Percentiles rank a stretch among this genome's conserved stretches.
Evolutionary conservation across 2,797 vertebrate species (phyloP).

Genomic region (Knipowitschia caucasica): DNA sequence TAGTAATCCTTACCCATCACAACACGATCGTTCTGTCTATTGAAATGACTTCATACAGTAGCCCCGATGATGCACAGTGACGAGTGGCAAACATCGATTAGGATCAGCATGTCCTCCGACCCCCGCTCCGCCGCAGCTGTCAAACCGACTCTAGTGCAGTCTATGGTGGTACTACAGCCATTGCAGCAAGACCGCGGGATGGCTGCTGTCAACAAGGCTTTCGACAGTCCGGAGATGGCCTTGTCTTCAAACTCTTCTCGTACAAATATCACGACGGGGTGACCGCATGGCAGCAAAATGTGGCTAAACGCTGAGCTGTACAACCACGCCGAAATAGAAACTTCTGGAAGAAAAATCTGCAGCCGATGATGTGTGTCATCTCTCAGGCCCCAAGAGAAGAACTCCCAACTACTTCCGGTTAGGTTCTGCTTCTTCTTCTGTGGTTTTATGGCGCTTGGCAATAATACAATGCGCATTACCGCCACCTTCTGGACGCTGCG

Average conservation of each 20-base stretch:
- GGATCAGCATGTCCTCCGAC: not conserved
- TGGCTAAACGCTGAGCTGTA: not conserved
- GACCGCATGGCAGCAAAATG: not conserved
- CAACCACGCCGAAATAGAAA: slow-evolving; percentile 56
- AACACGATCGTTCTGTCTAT: slow-evolving; percentile 13
- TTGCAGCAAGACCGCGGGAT: slow-evolving; percentile 11
- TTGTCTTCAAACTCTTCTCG: not conserved
- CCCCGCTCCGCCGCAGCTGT: slow-evolving; percentile 6
- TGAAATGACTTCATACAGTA: slow-evolving; percentile 31
- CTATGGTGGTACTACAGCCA: too few relatives aligned
- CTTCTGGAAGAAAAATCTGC: slow-evolving; percentile 67
- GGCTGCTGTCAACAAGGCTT: slow-evolving; percentile 28
- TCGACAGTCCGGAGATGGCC: not conserved
- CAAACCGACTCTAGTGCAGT: slow-evolving; percentile 15
- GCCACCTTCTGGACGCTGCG: too few relatives aligned
- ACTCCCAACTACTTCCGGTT: slow-evolving; percentile 41
- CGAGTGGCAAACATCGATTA: not conserved
- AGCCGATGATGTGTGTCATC: slow-evolving; percentile 42
- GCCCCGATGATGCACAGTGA: not conserved
- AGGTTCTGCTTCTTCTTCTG: too few relatives aligned
- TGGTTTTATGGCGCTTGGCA: too few relatives aligned
- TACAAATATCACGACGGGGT: not conserved
- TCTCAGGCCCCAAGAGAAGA: slow-evolving; percentile 28
- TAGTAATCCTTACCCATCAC: slow-evolving; percentile 98
- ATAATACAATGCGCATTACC: too few relatives aligned